Evolutionary conservation across 2,113 vertebrate genomes (phyloP).

Genomic region (Deroptyus accipitrinus): DNA sequence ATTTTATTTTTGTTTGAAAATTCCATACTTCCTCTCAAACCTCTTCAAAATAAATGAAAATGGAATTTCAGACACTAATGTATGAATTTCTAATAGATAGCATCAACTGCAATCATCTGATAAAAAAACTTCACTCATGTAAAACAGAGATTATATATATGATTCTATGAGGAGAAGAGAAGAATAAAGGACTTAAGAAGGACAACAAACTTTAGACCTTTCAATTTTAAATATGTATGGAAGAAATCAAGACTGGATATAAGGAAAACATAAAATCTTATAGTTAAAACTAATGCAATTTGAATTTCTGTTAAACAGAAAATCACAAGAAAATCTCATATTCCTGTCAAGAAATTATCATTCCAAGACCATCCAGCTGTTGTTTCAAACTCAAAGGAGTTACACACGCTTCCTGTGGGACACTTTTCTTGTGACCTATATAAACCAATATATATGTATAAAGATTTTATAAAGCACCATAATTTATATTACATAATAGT

Average conservation of each 20-base stretch:
- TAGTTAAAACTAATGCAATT: neutral
- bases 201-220: neutral
- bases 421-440: neutral
- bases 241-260: neutral
- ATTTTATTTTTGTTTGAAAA: neutral
- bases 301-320: neutral
- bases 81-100: neutral
- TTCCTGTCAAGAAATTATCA: neutral
- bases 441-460: neutral
- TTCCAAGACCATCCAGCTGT: neutral
- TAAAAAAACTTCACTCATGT: neutral
- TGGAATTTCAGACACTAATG: neutral
- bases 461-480: neutral
- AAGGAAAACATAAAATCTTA: neutral
- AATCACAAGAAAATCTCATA: neutral
- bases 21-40: neutral
- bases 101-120: neutral
- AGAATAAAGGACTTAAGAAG: neutral
- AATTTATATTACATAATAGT: neutral
- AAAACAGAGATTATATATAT: neutral
- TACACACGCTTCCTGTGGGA: neutral
- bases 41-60: conserved; percentile 4
- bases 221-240: neutral
- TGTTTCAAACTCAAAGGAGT: neutral
- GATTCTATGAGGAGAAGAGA: neutral